These are phyloP conservation scores for Spisula subtruncata DNA, from an alignment of 2,888 invertebrate genomes.

Conservation along the genomic window DNA sequence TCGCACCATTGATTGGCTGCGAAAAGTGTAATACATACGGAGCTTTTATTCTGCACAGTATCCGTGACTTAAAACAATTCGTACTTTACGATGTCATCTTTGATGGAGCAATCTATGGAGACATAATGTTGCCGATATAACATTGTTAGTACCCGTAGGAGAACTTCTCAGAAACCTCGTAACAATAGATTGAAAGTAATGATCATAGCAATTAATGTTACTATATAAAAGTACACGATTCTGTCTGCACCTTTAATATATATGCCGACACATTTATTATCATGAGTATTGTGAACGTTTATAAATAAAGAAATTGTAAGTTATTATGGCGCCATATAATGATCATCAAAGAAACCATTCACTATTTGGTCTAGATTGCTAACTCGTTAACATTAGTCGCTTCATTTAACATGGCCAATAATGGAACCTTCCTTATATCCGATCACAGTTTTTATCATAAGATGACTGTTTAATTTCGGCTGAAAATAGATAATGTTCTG, in stretches of 20 bases:
- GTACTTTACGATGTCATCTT: too few species aligned
- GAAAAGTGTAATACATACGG: too few species aligned
- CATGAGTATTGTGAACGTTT: neutral
- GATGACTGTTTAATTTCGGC: constrained; percentile 18
- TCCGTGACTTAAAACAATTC: too few species aligned
- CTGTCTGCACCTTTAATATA: neutral
- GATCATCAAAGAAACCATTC: constrained; percentile 15
- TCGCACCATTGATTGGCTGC: too few species aligned
- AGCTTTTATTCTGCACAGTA: too few species aligned
- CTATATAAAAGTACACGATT: neutral
- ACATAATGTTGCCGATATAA: too few species aligned
- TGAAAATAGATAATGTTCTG: constrained; percentile 4
- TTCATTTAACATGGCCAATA: constrained; percentile 18
- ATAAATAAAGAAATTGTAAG: neutral
- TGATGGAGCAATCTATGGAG: too few species aligned
- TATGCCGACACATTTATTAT: neutral
- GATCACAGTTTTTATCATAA: constrained; percentile 1
- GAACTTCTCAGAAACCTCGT: too few species aligned
- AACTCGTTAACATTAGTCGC: neutral
- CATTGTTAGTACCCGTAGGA: too few species aligned
- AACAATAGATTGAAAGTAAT: too few species aligned
- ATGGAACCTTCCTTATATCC: neutral
- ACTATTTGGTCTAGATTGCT: neutral
- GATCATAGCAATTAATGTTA: too few species aligned
- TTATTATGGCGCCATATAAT: constrained; percentile 10